Evolutionary conservation across 2,113 vertebrate genomes (phyloP).

Genomic region (Struthidea cinerea): DNA sequence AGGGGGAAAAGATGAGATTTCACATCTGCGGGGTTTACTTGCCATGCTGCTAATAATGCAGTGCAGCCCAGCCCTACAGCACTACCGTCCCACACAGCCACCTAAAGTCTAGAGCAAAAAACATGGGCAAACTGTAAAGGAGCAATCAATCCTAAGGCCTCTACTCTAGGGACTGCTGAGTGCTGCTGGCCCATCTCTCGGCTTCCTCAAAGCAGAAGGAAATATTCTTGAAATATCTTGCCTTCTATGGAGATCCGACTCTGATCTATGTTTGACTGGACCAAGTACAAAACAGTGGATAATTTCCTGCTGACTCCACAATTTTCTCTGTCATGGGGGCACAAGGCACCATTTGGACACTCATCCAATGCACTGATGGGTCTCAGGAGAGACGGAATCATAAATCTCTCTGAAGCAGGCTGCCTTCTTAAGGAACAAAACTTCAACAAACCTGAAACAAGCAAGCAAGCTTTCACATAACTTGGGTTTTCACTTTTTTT

Average conservation of each 20-base stretch:
- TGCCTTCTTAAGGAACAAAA: neutral
- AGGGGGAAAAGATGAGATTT: neutral
- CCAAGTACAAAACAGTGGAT: neutral
- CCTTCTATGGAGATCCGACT: neutral
- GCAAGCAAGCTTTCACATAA: neutral
- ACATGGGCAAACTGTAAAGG: neutral
- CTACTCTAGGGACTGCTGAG: neutral
- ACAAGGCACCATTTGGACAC: neutral
- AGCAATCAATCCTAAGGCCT: neutral
- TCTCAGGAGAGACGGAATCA: neutral
- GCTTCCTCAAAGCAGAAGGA: neutral
- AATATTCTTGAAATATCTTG: neutral
- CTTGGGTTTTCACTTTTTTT: neutral
- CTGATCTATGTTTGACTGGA: neutral
- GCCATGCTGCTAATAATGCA: neutral
- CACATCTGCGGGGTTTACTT: neutral
- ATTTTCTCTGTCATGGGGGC: neutral
- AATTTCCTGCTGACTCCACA: neutral
- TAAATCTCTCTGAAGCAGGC: neutral
- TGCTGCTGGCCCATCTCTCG: neutral
- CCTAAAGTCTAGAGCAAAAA: neutral
- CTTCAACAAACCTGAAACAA: neutral
- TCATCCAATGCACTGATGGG: neutral
- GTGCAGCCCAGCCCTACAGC: neutral
- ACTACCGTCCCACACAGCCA: neutral